phyloP scores from a whole-genome alignment of 2,797 vertebrate species.

The Tiaroga cobitis region DNA sequence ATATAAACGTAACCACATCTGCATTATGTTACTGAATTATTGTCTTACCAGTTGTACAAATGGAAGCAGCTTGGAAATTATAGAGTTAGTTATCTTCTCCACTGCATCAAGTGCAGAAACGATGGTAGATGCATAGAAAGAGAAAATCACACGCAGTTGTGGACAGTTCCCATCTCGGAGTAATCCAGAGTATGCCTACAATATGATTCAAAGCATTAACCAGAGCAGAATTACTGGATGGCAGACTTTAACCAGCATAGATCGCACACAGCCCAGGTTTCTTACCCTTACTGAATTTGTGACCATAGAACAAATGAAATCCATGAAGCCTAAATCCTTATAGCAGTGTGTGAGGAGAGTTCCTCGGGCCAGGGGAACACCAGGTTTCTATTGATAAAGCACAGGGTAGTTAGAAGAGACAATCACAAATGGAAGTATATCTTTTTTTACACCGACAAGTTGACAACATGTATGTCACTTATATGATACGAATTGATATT shows the following conservation, averaged over 20 bases:
- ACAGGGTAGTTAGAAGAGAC: not conserved
- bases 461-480: not conserved
- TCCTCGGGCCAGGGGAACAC: slow-evolving; percentile 88
- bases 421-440: not conserved
- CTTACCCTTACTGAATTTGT: slow-evolving; percentile 86
- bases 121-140: slow-evolving; percentile 91
- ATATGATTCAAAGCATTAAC: not conserved
- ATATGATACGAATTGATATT: not conserved
- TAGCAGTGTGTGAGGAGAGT: slow-evolving; percentile 92
- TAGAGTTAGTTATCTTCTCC: slow-evolving; percentile 78
- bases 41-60: slow-evolving; percentile 88
- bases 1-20: not conserved
- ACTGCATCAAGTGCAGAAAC: slow-evolving; percentile 83
- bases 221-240: not conserved
- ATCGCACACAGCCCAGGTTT: too few species aligned
- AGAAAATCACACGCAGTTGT: slow-evolving; percentile 90
- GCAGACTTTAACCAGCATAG: not conserved
- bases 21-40: not conserved
- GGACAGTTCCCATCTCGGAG: slow-evolving; percentile 68
- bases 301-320: slow-evolving; percentile 92
- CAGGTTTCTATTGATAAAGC: slow-evolving; percentile 82
- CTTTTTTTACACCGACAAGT: not conserved
- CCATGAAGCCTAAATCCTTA: slow-evolving; percentile 93
- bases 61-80: slow-evolving; percentile 89
- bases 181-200: slow-evolving; percentile 81